Conservation (phyloP, 2,113 vertebrate species). For the Campylomormyrus numenius region DNA sequence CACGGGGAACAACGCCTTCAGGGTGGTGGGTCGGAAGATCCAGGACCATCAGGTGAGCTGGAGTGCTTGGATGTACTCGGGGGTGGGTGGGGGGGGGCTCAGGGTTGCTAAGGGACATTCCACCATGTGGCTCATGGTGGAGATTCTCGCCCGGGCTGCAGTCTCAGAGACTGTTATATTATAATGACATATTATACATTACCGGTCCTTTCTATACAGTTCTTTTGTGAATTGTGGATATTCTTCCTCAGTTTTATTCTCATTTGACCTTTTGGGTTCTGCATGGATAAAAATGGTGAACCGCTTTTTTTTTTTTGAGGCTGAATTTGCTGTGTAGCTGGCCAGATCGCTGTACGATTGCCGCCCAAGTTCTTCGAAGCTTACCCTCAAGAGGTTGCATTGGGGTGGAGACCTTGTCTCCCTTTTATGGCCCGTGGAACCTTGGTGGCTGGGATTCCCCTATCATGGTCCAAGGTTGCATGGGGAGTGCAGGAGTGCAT, state of each 20-base stretch:
- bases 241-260: not conserved
- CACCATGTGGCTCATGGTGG: not conserved
- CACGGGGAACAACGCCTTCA: constrained; percentile 95
- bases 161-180: not conserved
- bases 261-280: not conserved
- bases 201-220: not conserved
- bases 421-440: not conserved
- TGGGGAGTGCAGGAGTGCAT: not conserved
- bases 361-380: not conserved
- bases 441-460: not conserved
- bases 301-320: not conserved
- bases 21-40: constrained; percentile 96
- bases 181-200: not conserved
- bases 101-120: not conserved
- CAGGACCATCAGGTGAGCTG: constrained; percentile 92
- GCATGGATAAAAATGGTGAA: not conserved
- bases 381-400: not conserved
- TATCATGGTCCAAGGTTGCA: not conserved
- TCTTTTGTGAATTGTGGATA: not conserved
- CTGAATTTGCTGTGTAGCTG: not conserved
- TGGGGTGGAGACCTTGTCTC: not conserved
- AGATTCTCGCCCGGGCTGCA: not conserved
- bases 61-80: too few relatives aligned
- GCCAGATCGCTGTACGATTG: not conserved
- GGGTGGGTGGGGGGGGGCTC: not conserved